Conservation (phyloP, 2,888 invertebrate species). For the Elegia similella region DNA sequence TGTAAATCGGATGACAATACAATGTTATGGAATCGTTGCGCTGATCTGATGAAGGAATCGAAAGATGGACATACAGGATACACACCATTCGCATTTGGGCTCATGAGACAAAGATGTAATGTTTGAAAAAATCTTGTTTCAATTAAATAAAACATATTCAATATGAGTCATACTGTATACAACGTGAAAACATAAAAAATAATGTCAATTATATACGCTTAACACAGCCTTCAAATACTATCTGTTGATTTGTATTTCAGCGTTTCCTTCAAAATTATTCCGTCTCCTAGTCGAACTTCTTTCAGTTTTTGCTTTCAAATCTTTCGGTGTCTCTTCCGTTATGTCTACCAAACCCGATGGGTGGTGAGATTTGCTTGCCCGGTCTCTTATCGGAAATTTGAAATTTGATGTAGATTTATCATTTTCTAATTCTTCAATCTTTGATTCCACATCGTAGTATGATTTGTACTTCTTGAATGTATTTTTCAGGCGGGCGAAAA, state of each 20-base stretch:
- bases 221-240: neutral
- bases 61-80: too few species aligned
- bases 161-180: neutral
- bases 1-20: too few species aligned
- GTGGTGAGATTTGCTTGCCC: constrained; percentile 33
- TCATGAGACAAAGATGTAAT: too few species aligned
- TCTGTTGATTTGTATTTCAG: neutral
- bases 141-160: too few species aligned
- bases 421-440: constrained; percentile 35
- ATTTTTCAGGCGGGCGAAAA: constrained; percentile 51
- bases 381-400: constrained; percentile 56
- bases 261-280: neutral
- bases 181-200: neutral
- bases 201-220: neutral
- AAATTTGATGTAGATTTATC: constrained; percentile 49
- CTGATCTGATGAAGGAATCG: too few species aligned
- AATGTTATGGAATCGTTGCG: too few species aligned
- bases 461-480: constrained; percentile 48
- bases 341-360: constrained; percentile 47
- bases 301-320: constrained; percentile 28
- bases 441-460: constrained; percentile 29
- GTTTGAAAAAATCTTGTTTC: too few species aligned
- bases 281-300: constrained; percentile 24
- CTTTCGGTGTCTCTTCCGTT: constrained; percentile 47
- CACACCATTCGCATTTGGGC: too few species aligned